Percentiles rank a stretch among this genome's conserved stretches.
phyloP scores from a whole-genome alignment of 35 echinoderm and acorn worm species.

The Chiridota heheva region DNA sequence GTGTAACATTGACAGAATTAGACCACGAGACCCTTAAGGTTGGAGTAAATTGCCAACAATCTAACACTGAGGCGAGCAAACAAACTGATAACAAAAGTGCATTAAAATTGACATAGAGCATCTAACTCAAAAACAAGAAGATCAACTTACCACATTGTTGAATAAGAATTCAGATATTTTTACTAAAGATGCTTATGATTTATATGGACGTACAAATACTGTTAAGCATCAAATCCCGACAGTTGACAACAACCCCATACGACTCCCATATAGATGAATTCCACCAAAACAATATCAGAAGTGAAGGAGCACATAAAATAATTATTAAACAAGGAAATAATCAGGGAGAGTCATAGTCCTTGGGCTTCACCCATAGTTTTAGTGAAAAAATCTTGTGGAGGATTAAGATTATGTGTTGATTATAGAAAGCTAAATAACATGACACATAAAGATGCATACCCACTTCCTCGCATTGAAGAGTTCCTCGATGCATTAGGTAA shows the following conservation, averaged over 20 bases:
- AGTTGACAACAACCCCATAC: conserved; percentile 35
- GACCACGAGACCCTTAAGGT: too few species aligned
- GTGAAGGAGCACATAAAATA: conserved; percentile 1
- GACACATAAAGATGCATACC: conserved; percentile 47
- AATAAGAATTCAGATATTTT: too few species aligned
- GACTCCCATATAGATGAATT: conserved; percentile 10
- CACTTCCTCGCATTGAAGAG: conserved; percentile 43
- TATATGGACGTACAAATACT: conserved; percentile 45
- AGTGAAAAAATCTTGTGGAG: conserved; percentile 27
- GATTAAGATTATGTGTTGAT: conserved; percentile 31
- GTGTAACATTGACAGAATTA: too few species aligned
- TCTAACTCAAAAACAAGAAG: too few species aligned
- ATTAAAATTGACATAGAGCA: too few species aligned
- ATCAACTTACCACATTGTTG: too few species aligned
- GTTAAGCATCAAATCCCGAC: conserved; percentile 36
- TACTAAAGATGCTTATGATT: conserved; percentile 46
- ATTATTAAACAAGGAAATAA: conserved; percentile 33
- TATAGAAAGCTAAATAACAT: conserved; percentile 16
- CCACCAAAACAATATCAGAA: conserved; percentile 34
- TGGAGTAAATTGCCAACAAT: too few species aligned
- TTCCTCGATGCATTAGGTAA: conserved; percentile 27
- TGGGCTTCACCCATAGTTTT: too few species aligned
- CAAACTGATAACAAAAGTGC: too few species aligned
- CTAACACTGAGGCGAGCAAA: too few species aligned
- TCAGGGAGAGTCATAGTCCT: conserved; percentile 52